Evolutionary conservation across 1,140 invertebrate genomes (phyloP), one percentile per base, ranked within the genome.

Genomic region (Drosophila lini): DNA sequence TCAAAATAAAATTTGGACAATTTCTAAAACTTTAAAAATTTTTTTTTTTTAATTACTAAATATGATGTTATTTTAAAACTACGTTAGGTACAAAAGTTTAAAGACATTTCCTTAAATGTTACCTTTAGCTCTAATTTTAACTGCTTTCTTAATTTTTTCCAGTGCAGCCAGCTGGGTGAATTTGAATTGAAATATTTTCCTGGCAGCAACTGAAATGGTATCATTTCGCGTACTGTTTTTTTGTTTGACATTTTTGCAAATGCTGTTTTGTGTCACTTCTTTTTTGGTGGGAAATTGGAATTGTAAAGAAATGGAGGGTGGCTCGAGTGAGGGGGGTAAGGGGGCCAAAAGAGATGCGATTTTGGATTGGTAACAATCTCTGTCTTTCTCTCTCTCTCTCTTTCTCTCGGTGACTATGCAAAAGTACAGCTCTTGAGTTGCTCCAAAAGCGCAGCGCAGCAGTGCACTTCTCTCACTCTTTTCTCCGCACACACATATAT

Each of bases 161-260:
- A 55, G 52, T 55, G 52, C 0, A 55, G 2, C 19, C 16, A 41
- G 7, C 9, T 38, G 59, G 3, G 5, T 53, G 31, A 40, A 31
- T 47, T 28, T 52, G 74, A 76, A 76, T 76, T 76, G 73, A 76
- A 76, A 76, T 76, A 55, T 76, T 50, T 71, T 38, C 13, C 28
- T 40, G 11, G 36, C 56, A 15, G 22, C 5, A 3, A 53, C 41
- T 60, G 42, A 42, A 55, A 48, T 48, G 74, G 67, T 31, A 57
- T 47, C 58, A 73, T 76, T 78, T 62, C 61, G 61, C 42, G 47
- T 64, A 48, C 58, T 57, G 34, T 65, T 84, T 80, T 83, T 84
- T 81, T 84, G 79, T 74, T 83, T 79, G 81, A 84, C 73, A 84
- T 84, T 84, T 77, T 81, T 13, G 28, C 42, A 59, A 71, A 57